Base-by-base conservation (phyloP, 2,888 invertebrate genomes). In the Zelleria hepariella region DNA sequence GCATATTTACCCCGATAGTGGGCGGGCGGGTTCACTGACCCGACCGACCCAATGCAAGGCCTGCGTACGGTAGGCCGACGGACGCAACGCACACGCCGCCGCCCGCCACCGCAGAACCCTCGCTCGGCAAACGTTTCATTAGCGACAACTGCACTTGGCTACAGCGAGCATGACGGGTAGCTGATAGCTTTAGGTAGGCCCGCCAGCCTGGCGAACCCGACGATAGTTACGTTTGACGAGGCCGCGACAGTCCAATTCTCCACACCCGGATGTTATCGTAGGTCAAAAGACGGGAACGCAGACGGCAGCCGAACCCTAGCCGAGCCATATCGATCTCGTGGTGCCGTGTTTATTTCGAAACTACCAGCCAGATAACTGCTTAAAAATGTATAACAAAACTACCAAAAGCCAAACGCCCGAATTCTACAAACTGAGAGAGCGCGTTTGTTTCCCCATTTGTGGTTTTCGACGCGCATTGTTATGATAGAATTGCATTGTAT, bases 1-100 rank as follows among this genome's bases (percentile, higher is more conserved):
- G 87, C 86, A 86, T 87, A 87, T 88, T 88, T 88, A 86, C 86
- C 86, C 86, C 83, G 84, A 86, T 85, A 81, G 84, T 82, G 83
- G 85, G 83, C 84, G 86, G 84, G 80, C 78, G 83, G 82, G 85
- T 78, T 86, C 86, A 83, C 76, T 82, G 86, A 86, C 87, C 83
- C 86, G 86, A 85, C 83, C 86, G 86, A 85, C 83, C 86, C 86
- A 84, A 86, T 88, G 88, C 82, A 82, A 83, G 88, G 78, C 81
- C 79, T 80, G 82, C 82, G 83, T 80, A 82, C 82, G 32, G 82
- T 80, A 81, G 84, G 84, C 81, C 73, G 74, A 72, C 74, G 79
- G 60, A 52, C 61, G 58, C 58, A 77, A 78, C 80, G 81, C 82
- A 80, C 78, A 76, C 76, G 78, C 75, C 71, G 74, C 67, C n/a